Evolutionary conservation across 2,113 vertebrate species (phyloP), one percentile per base, ranked within the genome.

Genomic region (Speoplatyrhinus poulsoni): DNA sequence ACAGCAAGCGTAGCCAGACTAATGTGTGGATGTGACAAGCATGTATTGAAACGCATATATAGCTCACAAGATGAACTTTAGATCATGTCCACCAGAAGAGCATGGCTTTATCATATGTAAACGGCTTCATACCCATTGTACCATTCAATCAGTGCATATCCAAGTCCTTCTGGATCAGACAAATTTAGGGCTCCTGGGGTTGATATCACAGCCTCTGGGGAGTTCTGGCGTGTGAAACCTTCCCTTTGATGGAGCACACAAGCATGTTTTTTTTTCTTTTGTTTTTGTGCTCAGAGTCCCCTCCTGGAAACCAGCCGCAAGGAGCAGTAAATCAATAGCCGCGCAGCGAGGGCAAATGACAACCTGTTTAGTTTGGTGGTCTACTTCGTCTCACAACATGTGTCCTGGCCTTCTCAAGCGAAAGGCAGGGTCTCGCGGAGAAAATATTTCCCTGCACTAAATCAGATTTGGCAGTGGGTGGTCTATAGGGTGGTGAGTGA

Each of bases 251-350:
- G 76, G 73, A 85, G 85, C 83, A 73, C 74, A 79, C 81, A 84
- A 76, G 76, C 69, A 52, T 0, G 26, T 71, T 72, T 81, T 81
- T 81, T 75, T 70, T 57, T 50, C n/a, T 33, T 26, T 26, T 26
- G 26, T 26, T 26, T 15, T 49, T 72, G 82, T 68, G 79, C 81
- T 84, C 17, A 32, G 82, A 69, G 83, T 85, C 78, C 89, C 82
- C 87, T 86, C 85, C 84, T 88, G 91, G 87, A 91, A 85, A 85
- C 79, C 76, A 88, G 75, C 77, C 81, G 85, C 82, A 82, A 81
- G 82, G 77, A 86, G 82, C 90, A 92, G 87, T 91, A 93, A 92
- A 93, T 93, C 92, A 93, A 93, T 92, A 87, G 82, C 79, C 82
- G 87, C 75, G 79, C 87, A 70, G 82, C 81, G 89, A 91, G 90